These are phyloP conservation scores for Dicrurus megarhynchus DNA, from an alignment of 2,113 vertebrate genomes.

Conservation along the genomic window DNA sequence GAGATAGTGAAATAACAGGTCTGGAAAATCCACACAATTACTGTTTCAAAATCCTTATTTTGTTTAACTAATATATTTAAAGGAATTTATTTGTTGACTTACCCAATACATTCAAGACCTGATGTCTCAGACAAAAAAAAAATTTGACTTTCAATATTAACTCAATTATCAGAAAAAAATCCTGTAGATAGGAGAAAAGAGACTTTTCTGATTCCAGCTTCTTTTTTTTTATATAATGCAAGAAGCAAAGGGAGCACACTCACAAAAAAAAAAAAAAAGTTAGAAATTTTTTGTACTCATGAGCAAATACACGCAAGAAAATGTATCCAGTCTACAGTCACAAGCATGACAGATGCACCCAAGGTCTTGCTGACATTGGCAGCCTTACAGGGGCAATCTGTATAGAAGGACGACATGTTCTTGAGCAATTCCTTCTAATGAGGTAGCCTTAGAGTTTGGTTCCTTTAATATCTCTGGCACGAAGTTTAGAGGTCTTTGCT, in stretches of 20 bases:
- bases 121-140: background rate
- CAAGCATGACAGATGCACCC: conserved; percentile 30
- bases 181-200: background rate
- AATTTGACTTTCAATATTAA: background rate
- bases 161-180: background rate
- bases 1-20: background rate
- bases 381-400: conserved; percentile 36
- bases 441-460: background rate
- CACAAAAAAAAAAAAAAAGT: background rate
- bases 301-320: background rate
- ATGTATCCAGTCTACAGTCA: background rate
- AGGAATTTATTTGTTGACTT: background rate
- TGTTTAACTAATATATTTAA: background rate
- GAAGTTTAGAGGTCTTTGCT: background rate
- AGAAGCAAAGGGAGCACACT: background rate
- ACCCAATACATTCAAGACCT: background rate
- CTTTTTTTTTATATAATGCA: background rate
- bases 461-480: conserved; percentile 15
- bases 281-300: background rate
- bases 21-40: background rate
- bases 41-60: background rate
- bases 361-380: conserved; percentile 62
- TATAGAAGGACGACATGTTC: background rate
- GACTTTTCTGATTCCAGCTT: background rate
- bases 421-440: conserved; percentile 27